Evolutionary conservation across 2,888 invertebrate species (phyloP).

Genomic region (Tromatobia lineatoria): DNA sequence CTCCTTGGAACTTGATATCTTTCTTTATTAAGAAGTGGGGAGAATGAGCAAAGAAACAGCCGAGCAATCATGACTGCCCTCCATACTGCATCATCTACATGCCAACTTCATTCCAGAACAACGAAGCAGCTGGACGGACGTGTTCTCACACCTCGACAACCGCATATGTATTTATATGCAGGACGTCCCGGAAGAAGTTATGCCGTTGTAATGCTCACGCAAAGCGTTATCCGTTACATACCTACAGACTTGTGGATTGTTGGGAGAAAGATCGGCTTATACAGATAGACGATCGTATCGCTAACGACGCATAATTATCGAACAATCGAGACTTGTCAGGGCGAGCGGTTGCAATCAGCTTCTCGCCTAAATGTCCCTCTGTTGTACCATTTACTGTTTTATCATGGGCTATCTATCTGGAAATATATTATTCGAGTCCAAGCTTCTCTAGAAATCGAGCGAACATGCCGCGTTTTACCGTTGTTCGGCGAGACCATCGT

Average conservation of each 20-base stretch:
- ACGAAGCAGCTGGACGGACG: background rate
- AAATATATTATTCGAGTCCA: background rate
- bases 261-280: constrained; percentile 31
- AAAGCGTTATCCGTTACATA: background rate
- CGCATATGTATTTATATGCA: background rate
- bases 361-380: background rate
- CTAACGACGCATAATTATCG: constrained; percentile 67
- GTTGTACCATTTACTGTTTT: background rate
- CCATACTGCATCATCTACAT: constrained; percentile 13
- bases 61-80: constrained; percentile 13
- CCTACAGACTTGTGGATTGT: background rate
- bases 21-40: constrained; percentile 20
- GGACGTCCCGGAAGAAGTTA: constrained; percentile 59
- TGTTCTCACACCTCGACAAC: constrained; percentile 31
- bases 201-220: constrained; percentile 38
- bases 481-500: no score
- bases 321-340: constrained; percentile 64
- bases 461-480: background rate
- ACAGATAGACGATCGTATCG: constrained; percentile 58
- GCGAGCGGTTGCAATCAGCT: constrained; percentile 13
- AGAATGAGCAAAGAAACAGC: constrained; percentile 20
- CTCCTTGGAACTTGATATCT: constrained; percentile 15
- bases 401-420: background rate
- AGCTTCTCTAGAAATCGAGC: background rate
- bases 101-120: constrained; percentile 12